Conservation (phyloP, 2,113 vertebrate species). For the Gymnogyps californianus region DNA sequence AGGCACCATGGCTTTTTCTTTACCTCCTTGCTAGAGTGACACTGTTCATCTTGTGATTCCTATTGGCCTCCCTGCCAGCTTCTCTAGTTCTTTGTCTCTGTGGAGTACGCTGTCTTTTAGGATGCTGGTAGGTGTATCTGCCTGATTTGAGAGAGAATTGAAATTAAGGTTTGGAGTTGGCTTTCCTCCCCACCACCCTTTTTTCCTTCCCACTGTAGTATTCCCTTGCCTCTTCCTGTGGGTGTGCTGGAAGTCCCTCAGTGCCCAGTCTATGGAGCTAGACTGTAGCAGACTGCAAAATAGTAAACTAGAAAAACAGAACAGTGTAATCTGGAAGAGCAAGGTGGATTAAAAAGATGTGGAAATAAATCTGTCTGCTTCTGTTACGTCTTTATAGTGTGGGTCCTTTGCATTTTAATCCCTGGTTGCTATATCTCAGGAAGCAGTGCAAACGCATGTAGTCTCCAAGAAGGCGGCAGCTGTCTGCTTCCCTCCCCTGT, state of each 20-base stretch:
- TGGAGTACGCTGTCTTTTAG: background rate
- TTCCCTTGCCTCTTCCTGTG: background rate
- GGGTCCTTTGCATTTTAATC: background rate
- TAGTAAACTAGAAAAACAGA: background rate
- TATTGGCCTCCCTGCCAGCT: background rate
- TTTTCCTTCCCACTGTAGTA: rapidly evolving
- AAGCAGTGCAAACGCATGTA: background rate
- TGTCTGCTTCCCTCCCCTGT: background rate
- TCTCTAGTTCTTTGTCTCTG: background rate
- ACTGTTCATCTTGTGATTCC: background rate
- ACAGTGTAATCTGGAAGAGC: background rate
- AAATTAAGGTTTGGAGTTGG: background rate
- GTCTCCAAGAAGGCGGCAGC: background rate
- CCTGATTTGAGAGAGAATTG: background rate
- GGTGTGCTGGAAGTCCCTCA: background rate
- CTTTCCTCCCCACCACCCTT: background rate
- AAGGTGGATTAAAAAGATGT: background rate
- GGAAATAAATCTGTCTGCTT: background rate
- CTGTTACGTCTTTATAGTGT: background rate
- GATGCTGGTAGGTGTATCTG: background rate
- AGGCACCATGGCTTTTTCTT: background rate
- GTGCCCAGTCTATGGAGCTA: background rate
- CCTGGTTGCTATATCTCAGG: background rate
- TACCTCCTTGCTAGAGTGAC: background rate
- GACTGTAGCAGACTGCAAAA: background rate